A percentile compares a stretch with the other conserved stretches of the same genome.
phyloP scores from a whole-genome alignment of 2,888 invertebrate species.

The Thalpophila matura region DNA sequence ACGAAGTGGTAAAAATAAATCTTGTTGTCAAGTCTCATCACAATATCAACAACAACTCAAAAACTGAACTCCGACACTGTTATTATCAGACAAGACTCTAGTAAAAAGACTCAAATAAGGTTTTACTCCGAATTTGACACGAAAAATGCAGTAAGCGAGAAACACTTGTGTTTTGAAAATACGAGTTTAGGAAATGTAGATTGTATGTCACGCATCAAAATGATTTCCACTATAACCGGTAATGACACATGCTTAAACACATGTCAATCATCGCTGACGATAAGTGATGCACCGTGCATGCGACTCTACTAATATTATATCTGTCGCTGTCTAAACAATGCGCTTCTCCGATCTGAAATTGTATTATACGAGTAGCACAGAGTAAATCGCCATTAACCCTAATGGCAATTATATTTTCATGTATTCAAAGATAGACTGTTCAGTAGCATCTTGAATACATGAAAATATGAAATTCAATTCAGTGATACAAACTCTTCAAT shows the following conservation, averaged over 20 bases:
- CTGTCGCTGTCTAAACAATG: slow-evolving; percentile 11
- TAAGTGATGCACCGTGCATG: slow-evolving; percentile 9
- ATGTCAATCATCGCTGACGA: slow-evolving; percentile 13
- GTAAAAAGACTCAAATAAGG: too few relatives aligned
- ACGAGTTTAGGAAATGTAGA: slow-evolving; percentile 21
- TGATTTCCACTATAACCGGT: slow-evolving; percentile 13
- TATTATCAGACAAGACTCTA: neutral
- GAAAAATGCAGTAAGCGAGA: too few relatives aligned
- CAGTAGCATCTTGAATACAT: too few relatives aligned
- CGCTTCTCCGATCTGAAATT: neutral
- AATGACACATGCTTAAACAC: slow-evolving; percentile 35
- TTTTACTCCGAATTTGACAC: too few relatives aligned
- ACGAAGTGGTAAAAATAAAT: neutral
- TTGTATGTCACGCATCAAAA: slow-evolving; percentile 6
- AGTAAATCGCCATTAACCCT: neutral
- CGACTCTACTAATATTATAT: slow-evolving; percentile 9
- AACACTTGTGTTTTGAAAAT: slow-evolving; percentile 3
- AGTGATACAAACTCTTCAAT: too few relatives aligned
- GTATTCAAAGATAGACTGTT: too few relatives aligned
- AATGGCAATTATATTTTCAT: too few relatives aligned
- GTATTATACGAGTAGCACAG: neutral
- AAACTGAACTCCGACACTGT: neutral
- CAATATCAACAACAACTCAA: neutral
- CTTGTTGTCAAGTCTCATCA: neutral
- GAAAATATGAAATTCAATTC: too few relatives aligned